Base-by-base conservation (phyloP, 2,888 invertebrate species). In the Drosophila mimica region DNA sequence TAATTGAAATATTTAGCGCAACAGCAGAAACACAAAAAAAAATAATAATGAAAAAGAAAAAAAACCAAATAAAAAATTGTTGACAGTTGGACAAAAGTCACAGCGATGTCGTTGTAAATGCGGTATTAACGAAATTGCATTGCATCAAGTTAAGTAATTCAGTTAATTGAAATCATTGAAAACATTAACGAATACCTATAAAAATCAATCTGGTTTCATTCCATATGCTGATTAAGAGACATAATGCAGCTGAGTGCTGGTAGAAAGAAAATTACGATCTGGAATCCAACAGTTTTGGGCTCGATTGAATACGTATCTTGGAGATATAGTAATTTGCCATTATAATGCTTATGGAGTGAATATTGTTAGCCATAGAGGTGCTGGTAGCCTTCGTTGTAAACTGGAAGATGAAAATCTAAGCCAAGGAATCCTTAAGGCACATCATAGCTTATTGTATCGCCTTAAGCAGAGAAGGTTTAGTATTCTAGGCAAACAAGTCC, bases 1-100 rank as follows among this genome's bases (percentile, higher is more conserved):
- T 89, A 89, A 85, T 85, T 85, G 85, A 85, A 88, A 85, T 89
- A 85, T 84, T 88, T 84, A 84, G 79, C 57, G 56, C 70, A 67
- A 74, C 63, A 64, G 61, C 79, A 60, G 56, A 67, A 61, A 66
- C n/a, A 52, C n/a, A 25, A 25, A 25, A 25, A 38, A 25, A n/a
- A 28, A 48, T 38, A 11, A 43, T 13, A 17, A 46, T 20, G 20
- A 25, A 46, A 46, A 25, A 4, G 25, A 4, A 51, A 57, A 63
- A 49, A 56, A 48, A 48, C 60, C 2, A 30, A 13, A 28, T 43
- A 57, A 61, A 58, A 66, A 51, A 58, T 64, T 67, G 61, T 74
- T 79, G 65, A 75, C 79, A 88, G 70, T 88, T 75, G 63, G 63
- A 75, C 77, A 82, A 82, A 88, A 75, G 83, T 77, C 88, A 85